phyloP scores from a whole-genome alignment of 1,140 invertebrate species.

The Psilanteris sp. region DNA sequence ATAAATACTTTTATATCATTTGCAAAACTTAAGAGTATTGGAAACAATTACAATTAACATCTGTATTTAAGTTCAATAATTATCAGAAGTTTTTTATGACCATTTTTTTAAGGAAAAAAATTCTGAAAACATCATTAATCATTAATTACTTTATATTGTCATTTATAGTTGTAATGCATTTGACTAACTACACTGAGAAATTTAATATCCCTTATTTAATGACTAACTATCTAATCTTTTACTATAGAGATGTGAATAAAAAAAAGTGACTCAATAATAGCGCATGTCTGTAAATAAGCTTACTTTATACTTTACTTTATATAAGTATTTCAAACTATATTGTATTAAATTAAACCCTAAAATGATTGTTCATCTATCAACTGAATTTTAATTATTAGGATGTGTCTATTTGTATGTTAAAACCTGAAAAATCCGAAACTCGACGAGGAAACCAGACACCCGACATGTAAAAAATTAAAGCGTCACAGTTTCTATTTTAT shows the following conservation, averaged over 20 bases:
- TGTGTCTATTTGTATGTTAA: no score
- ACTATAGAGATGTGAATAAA: conserved; percentile 24
- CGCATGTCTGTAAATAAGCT: conserved; percentile 18
- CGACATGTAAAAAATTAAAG: no score
- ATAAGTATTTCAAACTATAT: conserved; percentile 31
- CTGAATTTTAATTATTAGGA: conserved; percentile 8
- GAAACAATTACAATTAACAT: no score
- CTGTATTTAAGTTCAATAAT: no score
- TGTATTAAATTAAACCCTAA: conserved; percentile 26
- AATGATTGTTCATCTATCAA: conserved; percentile 28
- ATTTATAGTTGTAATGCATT: conserved; percentile 36
- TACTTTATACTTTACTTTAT: conserved; percentile 42
- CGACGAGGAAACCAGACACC: no score
- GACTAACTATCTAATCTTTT: conserved; percentile 11
- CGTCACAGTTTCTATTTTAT: no score
- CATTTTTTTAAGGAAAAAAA: no score
- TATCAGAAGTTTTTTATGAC: no score
- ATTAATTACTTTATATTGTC: conserved; percentile 49
- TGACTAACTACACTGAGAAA: conserved; percentile 42
- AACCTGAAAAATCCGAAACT: no score
- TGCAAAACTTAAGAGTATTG: conserved; percentile 21
- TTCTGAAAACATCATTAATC: no score
- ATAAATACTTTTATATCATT: conserved; percentile 33
- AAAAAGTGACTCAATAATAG: conserved; percentile 35
- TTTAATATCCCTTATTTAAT: conserved; percentile 45